Evolutionary conservation across 1,140 invertebrate genomes (phyloP).

Genomic region (Listronotus bonariensis): DNA sequence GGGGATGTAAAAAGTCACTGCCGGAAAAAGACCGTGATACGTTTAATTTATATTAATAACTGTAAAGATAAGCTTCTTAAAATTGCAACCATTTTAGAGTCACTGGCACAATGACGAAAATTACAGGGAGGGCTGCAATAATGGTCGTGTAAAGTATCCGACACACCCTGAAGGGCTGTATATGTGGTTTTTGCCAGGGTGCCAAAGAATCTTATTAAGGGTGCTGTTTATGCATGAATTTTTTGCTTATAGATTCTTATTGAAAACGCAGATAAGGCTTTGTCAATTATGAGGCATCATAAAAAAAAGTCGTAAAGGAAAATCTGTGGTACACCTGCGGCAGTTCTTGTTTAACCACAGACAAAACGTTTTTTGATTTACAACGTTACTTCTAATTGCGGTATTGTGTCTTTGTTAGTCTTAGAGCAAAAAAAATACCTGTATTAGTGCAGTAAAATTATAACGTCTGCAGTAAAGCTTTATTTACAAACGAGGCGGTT

Average conservation of each 20-base stretch:
- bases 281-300: too few species aligned
- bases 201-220: conserved; percentile 9
- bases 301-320: too few species aligned
- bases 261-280: too few species aligned
- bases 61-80: conserved; percentile 38
- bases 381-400: too few species aligned
- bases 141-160: conserved; percentile 12
- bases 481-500: too few species aligned
- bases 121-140: conserved; percentile 14
- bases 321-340: too few species aligned
- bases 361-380: too few species aligned
- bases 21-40: conserved; percentile 23
- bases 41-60: conserved; percentile 41
- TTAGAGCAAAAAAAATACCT: too few species aligned
- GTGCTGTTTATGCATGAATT: conserved; percentile 7
- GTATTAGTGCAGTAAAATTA: too few species aligned
- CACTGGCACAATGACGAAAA: conserved; percentile 11
- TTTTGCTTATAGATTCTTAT: conserved; percentile 1
- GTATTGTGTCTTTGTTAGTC: too few species aligned
- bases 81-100: conserved; percentile 26
- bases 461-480: too few species aligned
- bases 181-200: conserved; percentile 8
- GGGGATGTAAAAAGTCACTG: conserved; percentile 20
- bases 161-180: conserved; percentile 9
- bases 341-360: too few species aligned